These are phyloP conservation scores for Agriotes lineatus DNA, from an alignment of 2,888 invertebrate genomes.

Conservation along the genomic window DNA sequence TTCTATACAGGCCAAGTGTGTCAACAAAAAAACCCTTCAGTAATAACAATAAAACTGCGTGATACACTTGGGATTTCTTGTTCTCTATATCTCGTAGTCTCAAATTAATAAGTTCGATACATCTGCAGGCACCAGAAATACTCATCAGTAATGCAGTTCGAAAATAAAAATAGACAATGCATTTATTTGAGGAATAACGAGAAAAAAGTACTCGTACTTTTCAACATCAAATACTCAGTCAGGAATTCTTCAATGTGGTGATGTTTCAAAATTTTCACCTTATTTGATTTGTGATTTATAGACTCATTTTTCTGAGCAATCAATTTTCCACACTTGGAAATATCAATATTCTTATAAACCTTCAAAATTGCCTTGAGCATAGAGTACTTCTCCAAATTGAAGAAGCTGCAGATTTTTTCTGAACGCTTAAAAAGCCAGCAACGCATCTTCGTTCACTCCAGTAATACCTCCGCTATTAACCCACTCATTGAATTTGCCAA, in stretches of 20 bases:
- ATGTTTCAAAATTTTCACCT: not conserved
- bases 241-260: not conserved
- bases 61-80: not conserved
- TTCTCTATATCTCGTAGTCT: not conserved
- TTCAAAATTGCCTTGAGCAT: not conserved
- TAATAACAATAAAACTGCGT: too few relatives aligned
- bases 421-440: too few relatives aligned
- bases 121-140: not conserved
- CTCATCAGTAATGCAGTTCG: not conserved
- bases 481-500: too few relatives aligned
- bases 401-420: too few relatives aligned
- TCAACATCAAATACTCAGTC: not conserved
- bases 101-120: not conserved
- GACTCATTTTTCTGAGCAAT: not conserved
- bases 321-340: not conserved
- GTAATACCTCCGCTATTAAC: too few relatives aligned
- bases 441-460: too few relatives aligned
- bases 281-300: too few relatives aligned
- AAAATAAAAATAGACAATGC: not conserved
- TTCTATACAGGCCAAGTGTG: too few relatives aligned
- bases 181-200: not conserved
- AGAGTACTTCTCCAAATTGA: not conserved
- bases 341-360: too few relatives aligned
- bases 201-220: not conserved
- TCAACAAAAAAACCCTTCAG: too few relatives aligned